phyloP scores from a whole-genome alignment of 2,888 invertebrate genomes.

The Eudiplozoon nipponicum region DNA sequence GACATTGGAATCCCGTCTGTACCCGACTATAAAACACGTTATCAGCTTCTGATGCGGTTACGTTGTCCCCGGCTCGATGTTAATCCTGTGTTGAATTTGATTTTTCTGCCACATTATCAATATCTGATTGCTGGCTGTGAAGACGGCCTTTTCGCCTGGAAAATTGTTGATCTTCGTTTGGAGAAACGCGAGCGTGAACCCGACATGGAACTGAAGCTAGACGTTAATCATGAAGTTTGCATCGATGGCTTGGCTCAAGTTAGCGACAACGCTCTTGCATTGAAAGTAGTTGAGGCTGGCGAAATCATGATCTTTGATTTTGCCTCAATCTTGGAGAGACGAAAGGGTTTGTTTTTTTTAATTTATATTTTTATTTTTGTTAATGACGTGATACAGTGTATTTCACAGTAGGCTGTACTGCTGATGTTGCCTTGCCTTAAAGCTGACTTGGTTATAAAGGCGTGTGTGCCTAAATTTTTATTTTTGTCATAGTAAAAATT shows the following conservation, averaged over 20 bases:
- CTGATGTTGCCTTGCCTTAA: too few relatives aligned
- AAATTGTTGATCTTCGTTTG: constrained; percentile 12
- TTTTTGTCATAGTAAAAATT: too few relatives aligned
- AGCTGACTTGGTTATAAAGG: too few relatives aligned
- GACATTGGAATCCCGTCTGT: constrained; percentile 16
- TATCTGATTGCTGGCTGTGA: constrained; percentile 16
- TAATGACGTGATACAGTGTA: too few relatives aligned
- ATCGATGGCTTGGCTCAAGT: constrained; percentile 16
- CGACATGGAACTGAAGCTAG: constrained; percentile 15
- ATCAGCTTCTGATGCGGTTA: constrained; percentile 12
- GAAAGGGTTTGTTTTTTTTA: constrained; percentile 9
- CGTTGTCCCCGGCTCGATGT: constrained; percentile 16
- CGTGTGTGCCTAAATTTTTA: too few relatives aligned
- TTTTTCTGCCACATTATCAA: constrained; percentile 14
- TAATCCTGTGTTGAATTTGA: constrained; percentile 16
- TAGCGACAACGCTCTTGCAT: constrained; percentile 14
- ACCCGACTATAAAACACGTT: constrained; percentile 15
- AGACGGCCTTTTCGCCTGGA: constrained; percentile 17
- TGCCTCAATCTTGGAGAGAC: constrained; percentile 11
- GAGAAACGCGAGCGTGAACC: constrained; percentile 15
- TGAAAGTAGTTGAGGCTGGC: constrained; percentile 16
- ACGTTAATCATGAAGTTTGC: constrained; percentile 12
- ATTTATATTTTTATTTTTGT: not conserved
- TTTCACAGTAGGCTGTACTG: too few relatives aligned
- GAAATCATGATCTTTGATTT: constrained; percentile 14